A percentile compares a stretch with the other conserved stretches of the same genome.
Conservation (phyloP, 2,113 vertebrate species). For the Cyphomyrus plagiostoma region DNA sequence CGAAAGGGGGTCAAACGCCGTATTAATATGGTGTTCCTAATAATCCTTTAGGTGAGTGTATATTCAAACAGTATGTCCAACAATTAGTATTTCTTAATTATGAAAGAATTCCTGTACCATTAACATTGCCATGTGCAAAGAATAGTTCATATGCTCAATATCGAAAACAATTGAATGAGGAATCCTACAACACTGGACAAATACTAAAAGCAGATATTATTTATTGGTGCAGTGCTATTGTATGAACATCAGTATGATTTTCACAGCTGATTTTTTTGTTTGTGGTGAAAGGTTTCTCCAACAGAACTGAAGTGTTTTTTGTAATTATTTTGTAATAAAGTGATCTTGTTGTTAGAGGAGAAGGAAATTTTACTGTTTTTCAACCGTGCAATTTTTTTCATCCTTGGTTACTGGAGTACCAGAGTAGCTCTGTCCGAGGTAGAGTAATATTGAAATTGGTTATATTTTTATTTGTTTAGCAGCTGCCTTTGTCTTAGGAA, state of each 20-base stretch:
- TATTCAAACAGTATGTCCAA: not conserved
- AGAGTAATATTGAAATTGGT: not conserved
- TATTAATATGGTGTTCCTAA: no score
- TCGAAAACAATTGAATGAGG: not conserved
- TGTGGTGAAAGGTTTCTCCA: not conserved
- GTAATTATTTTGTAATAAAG: not conserved
- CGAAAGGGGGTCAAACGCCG: no score
- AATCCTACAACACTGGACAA: not conserved
- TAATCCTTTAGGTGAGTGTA: no score
- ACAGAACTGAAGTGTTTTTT: not conserved
- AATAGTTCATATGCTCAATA: not conserved
- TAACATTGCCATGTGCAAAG: not conserved
- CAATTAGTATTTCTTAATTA: not conserved
- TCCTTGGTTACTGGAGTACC: not conserved
- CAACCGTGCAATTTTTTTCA: not conserved
- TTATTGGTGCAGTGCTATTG: not conserved
- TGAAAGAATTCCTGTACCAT: not conserved
- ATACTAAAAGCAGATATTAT: not conserved
- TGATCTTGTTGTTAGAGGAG: not conserved
- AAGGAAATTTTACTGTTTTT: not conserved
- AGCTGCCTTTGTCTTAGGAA: not conserved
- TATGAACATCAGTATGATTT: not conserved
- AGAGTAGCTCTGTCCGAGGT: not conserved
- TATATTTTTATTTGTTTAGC: not conserved
- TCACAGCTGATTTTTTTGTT: not conserved